A percentile compares a stretch with the other conserved stretches of the same genome.
These are phyloP conservation scores for Mionectes macconnelli DNA, from an alignment of 2,113 vertebrate genomes.

Conservation along the genomic window DNA sequence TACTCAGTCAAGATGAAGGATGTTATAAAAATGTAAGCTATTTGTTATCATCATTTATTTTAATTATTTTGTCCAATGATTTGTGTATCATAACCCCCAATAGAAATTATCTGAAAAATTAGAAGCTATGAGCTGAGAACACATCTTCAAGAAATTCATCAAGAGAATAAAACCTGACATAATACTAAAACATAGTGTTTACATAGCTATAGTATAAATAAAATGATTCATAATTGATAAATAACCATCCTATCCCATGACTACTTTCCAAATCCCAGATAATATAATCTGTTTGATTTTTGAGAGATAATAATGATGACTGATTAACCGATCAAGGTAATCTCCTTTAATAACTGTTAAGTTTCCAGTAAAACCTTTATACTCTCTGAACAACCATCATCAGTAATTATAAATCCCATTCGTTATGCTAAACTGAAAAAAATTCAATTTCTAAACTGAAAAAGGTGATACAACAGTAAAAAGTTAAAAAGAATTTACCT, in stretches of 20 bases:
- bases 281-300: background rate
- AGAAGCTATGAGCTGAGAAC: background rate
- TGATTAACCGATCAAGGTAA: background rate
- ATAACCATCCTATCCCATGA: background rate
- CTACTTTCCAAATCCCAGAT: background rate
- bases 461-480: background rate
- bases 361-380: background rate
- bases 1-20: background rate
- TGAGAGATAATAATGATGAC: background rate
- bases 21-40: background rate
- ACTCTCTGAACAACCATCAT: background rate
- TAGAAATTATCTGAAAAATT: background rate
- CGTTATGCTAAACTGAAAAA: background rate
- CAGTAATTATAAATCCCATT: background rate
- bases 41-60: background rate
- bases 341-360: background rate
- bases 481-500: background rate
- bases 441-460: background rate
- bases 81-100: background rate
- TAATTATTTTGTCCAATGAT: background rate
- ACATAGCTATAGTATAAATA: background rate
- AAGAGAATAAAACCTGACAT: background rate
- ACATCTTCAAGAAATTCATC: background rate
- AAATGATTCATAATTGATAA: background rate
- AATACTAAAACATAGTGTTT: background rate